Evolutionary conservation across 2,113 vertebrate species (phyloP).

Genomic region (Dunckerocampus dactyliophorus): DNA sequence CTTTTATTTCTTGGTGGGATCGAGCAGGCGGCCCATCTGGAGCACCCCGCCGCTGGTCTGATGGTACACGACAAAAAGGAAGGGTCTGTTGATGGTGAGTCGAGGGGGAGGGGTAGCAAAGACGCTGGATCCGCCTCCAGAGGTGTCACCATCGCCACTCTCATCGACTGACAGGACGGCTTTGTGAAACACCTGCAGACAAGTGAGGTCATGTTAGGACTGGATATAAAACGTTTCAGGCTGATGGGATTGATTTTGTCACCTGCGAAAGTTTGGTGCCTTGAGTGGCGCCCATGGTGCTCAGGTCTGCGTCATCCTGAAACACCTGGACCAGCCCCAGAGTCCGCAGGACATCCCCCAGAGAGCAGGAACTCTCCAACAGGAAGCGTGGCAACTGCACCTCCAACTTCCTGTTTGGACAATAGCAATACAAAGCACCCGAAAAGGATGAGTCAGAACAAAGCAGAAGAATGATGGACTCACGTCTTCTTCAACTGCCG

Average conservation of each 20-base stretch:
- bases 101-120: constrained; percentile 71
- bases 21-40: constrained; percentile 80
- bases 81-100: constrained; percentile 79
- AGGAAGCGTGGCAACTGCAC: constrained; percentile 85
- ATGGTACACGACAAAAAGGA: constrained; percentile 84
- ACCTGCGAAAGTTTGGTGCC: constrained; percentile 75
- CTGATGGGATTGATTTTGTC: not conserved
- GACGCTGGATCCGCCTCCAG: constrained; percentile 40
- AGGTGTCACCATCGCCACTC: constrained; percentile 52
- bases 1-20: constrained; percentile 70
- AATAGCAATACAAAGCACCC: no score
- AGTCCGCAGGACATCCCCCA: constrained; percentile 72
- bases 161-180: constrained; percentile 76
- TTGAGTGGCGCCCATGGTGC: constrained; percentile 64
- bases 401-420: constrained; percentile 76
- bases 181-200: constrained; percentile 77
- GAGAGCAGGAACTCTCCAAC: constrained; percentile 75
- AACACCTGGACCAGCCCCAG: constrained; percentile 77
- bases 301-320: constrained; percentile 70
- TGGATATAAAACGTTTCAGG: not conserved
- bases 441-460: not conserved
- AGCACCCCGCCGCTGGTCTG: constrained; percentile 72
- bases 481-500: constrained; percentile 75
- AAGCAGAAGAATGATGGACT: constrained; percentile 9
- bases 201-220: not conserved